Base-by-base conservation (phyloP, 2,113 vertebrate genomes). In the Dipodomys stephensi region DNA sequence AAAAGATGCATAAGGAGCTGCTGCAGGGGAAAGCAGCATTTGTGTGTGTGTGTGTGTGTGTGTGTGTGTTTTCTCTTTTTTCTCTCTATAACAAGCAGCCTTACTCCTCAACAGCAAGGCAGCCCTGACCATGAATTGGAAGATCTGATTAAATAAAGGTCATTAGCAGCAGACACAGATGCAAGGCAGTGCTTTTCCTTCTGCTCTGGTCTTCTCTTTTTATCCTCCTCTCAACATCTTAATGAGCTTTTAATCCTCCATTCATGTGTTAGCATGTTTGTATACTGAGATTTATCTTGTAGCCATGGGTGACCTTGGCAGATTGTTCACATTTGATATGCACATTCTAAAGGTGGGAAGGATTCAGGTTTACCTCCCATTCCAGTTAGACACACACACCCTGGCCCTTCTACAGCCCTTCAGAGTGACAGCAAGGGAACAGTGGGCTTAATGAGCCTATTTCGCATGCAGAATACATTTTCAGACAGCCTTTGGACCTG, bases 401-500 rank as follows among this genome's bases (percentile, higher is more conserved):
- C 39, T 28, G 0, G 19, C n/a, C 28, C n/a, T 77, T n/a, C 67
- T n/a, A n/a, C 76, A 27, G 30, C 83, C 60, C 68, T 46, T 95
- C 4, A 39, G 76, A 76, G 71, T 83, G 90, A 72, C 92, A 95
- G 30, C 30, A 39, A 67, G 71, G 32, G 32, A 91, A 74, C 39
- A 60, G 5, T 68, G 76, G 60, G 32, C 72, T 89, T 95, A 72
- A 78, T 85, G 76, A 95, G 73, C 39, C 20, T 53, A 15, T 80
- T 90, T 90, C 8, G 25, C 57, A 83, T 94, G 93, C 93, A 83
- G 72, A 82, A 68, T 76, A 0, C 30, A 64, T 90, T 84, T 83
- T 64, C 30, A 87, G 89, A 65, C 57, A 71, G 46, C 73, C 78
- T 82, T 78, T 87, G 65, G 49, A 85, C 60, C 39, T 74, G 46